Conservation (phyloP, 2,113 vertebrate genomes). For the Xenus cinereus region DNA sequence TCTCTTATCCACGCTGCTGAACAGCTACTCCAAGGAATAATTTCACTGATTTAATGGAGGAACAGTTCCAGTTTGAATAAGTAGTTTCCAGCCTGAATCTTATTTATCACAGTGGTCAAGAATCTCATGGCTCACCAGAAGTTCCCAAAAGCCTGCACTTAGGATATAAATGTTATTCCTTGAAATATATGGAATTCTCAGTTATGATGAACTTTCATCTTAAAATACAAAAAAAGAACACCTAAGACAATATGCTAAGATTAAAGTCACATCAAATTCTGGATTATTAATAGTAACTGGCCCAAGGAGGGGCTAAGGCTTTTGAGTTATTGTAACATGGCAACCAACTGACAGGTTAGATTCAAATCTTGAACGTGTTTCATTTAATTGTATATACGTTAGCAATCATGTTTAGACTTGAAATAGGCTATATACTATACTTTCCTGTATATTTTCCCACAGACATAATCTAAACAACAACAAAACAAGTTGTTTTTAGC, state of each 20-base stretch:
- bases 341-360: constrained; percentile 35
- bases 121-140: not conserved
- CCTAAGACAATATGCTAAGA: not conserved
- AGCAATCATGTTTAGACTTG: constrained; percentile 64
- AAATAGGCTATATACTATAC: constrained; percentile 8
- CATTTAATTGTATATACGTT: constrained; percentile 38
- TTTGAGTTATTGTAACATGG: not conserved
- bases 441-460: constrained; percentile 65
- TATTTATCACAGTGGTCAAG: not conserved
- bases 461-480: constrained; percentile 58
- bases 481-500: constrained; percentile 63
- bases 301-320: not conserved
- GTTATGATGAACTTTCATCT: not conserved
- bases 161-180: not conserved
- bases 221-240: not conserved
- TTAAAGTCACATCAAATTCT: not conserved
- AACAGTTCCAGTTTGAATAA: constrained; percentile 27
- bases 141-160: not conserved
- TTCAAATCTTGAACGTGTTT: constrained; percentile 50
- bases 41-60: constrained; percentile 28
- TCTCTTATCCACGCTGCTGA: constrained; percentile 18
- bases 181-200: not conserved
- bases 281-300: not conserved
- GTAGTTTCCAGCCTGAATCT: constrained; percentile 24
- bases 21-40: constrained; percentile 34